Base-by-base conservation (phyloP, 1,140 invertebrate species). In the Whitmania pigra region DNA sequence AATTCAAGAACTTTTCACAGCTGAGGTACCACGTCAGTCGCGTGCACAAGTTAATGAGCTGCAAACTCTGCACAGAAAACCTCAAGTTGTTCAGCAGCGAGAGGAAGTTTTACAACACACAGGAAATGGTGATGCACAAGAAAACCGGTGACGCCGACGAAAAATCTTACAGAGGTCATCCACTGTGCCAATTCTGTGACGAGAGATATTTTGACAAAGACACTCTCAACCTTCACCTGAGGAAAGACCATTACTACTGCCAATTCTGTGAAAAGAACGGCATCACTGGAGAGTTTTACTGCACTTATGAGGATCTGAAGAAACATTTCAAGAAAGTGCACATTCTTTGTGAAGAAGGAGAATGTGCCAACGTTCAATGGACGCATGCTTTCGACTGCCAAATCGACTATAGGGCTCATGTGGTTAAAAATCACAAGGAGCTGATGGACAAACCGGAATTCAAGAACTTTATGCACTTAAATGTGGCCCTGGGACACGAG, bases 261-360 rank as follows among this genome's bases (percentile, higher is more conserved):
- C 93, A 97, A 78, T 91, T 96, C 78, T 98, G 94, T 81, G 93
- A 97, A 83, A 89, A 91, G 0, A 92, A 95, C 80, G 93, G 92
- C 2, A 22, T 73, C 43, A 84, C 86, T 70, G 89, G 94, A 80
- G 87, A 91, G 67, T 49, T 15, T 49, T 49, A 15, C 43, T 87
- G 86, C 73, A 86, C 89, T n/a, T 94, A 96, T 78, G 82, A 86
- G 7, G 87, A 88, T 74, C 82, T 97, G 0, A 85, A 89, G 15
- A 86, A 89, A 3, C 94, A 97, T 83, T 97, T 95, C 82, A 83
- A 85, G 27, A 84, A 85, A 0, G 88, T 92, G 67, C 94, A 98
- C 82, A 95, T 86, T 78, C 83, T 97, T 2, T 97, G 94, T 81
- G 92, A 97, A 80, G 92, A 96, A 78, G 93, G 89, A 0, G 85